These are phyloP conservation scores for Alauda arvensis DNA, from an alignment of 2,797 vertebrate genomes.

Conservation along the genomic window DNA sequence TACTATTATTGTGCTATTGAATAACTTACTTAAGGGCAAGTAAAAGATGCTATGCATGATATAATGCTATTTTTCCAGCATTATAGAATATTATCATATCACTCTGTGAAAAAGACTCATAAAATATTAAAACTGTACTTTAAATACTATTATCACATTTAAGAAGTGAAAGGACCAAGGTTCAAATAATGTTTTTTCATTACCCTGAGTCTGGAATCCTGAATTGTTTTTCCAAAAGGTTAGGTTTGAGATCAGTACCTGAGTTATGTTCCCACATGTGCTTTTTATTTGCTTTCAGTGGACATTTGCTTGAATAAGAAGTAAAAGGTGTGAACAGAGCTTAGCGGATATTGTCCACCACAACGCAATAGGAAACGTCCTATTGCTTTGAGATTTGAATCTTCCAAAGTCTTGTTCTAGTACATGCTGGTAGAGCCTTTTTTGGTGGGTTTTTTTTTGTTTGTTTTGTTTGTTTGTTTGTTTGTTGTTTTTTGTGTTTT, in stretches of 20 bases:
- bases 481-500: not conserved
- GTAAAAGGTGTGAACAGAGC: not conserved
- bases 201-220: not conserved
- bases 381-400: not conserved
- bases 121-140: not conserved
- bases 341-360: not conserved
- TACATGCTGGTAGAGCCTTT: not conserved
- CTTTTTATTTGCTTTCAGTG: not conserved
- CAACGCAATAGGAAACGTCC: not conserved
- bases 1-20: not conserved
- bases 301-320: not conserved
- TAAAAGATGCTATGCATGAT: no score
- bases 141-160: not conserved
- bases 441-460: no score
- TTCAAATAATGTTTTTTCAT: conserved; percentile 2
- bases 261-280: conserved; percentile 8
- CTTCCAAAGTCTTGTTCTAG: not conserved
- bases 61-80: not conserved
- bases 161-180: not conserved
- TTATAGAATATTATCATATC: not conserved
- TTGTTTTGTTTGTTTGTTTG: no score
- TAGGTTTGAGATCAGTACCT: conserved; percentile 28
- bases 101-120: not conserved
- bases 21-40: not conserved
- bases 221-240: conserved; percentile 3